Evolutionary conservation across 2,888 invertebrate genomes (phyloP).

Genomic region (Mimachlamys varia): DNA sequence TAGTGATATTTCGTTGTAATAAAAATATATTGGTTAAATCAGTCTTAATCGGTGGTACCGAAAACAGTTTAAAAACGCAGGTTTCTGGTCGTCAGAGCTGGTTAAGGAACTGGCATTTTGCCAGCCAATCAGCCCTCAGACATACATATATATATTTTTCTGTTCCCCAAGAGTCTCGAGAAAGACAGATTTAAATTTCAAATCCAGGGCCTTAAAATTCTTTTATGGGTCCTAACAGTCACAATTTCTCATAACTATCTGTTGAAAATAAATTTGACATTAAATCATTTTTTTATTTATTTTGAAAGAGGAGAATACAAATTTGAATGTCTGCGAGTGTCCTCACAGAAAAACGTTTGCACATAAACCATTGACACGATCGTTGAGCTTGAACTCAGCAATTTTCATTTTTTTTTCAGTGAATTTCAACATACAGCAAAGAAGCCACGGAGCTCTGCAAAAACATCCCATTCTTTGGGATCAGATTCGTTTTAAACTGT

Average conservation of each 20-base stretch:
- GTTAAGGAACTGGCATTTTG: background rate
- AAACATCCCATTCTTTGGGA: background rate
- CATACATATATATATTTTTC: background rate
- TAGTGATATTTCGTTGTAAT: background rate
- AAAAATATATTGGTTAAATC: background rate
- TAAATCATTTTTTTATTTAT: background rate
- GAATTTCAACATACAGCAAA: background rate
- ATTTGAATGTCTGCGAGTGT: background rate
- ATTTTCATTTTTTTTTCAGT: background rate
- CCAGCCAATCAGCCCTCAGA: background rate
- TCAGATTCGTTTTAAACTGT: background rate
- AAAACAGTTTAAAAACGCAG: background rate
- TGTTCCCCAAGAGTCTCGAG: background rate
- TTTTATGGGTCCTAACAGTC: background rate
- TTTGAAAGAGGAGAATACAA: background rate
- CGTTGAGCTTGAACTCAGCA: background rate
- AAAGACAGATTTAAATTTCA: background rate
- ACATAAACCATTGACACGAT: background rate
- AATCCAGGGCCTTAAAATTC: background rate
- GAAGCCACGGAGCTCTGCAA: background rate
- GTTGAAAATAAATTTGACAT: constrained; percentile 14
- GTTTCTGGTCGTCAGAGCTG: background rate
- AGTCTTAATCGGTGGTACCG: background rate
- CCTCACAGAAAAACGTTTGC: background rate
- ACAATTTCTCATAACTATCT: background rate